Evolutionary conservation across 1,140 invertebrate species (phyloP).

Genomic region (Diorhabda elongata): DNA sequence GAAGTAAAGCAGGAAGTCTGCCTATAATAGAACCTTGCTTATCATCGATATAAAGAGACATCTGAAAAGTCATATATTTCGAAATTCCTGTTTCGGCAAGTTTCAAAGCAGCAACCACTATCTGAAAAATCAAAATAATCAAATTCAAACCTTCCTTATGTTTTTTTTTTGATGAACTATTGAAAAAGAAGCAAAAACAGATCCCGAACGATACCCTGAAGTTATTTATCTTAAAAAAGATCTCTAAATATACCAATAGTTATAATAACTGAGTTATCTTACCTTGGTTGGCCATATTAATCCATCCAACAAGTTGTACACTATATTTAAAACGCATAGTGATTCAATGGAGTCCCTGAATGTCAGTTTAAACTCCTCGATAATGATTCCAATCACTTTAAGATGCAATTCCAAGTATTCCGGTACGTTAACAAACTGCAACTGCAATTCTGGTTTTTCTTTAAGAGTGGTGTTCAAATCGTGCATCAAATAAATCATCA

Average conservation of each 20-base stretch:
- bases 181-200: background rate
- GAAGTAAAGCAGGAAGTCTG: slow-evolving; percentile 61
- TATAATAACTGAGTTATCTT: slow-evolving; percentile 9
- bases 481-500: slow-evolving; percentile 61
- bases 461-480: slow-evolving; percentile 48
- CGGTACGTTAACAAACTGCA: slow-evolving; percentile 18
- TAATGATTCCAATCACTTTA: slow-evolving; percentile 58
- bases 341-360: slow-evolving; percentile 71
- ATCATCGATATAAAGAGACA: slow-evolving; percentile 64
- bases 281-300: slow-evolving; percentile 46
- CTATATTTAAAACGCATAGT: slow-evolving; percentile 51
- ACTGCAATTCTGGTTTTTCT: slow-evolving; percentile 23
- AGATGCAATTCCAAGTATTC: slow-evolving; percentile 56
- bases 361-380: slow-evolving; percentile 65
- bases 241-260: background rate
- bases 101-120: slow-evolving; percentile 63
- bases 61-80: slow-evolving; percentile 70
- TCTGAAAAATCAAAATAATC: slow-evolving; percentile 48
- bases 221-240: background rate
- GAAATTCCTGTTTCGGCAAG: slow-evolving; percentile 63
- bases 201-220: background rate
- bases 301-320: slow-evolving; percentile 47
- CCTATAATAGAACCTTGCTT: slow-evolving; percentile 59
- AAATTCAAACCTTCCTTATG: slow-evolving; percentile 5
- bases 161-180: background rate